Conservation (phyloP, 2,888 invertebrate genomes). For the Mythimna albipuncta region DNA sequence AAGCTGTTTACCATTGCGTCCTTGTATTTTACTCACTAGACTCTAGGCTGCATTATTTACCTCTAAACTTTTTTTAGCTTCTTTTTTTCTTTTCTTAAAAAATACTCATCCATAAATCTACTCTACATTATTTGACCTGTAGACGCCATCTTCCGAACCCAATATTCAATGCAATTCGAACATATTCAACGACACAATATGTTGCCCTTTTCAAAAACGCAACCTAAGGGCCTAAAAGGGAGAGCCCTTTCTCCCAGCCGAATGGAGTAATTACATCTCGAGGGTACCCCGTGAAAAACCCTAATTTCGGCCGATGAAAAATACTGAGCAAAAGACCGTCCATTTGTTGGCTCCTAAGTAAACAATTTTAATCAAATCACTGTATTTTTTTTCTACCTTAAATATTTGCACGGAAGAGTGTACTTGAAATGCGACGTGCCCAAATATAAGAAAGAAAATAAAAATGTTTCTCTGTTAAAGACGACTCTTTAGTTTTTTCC, state of each 20-base stretch:
- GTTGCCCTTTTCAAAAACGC: conserved; percentile 51
- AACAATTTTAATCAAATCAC: conserved; percentile 78
- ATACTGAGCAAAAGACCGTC: conserved; percentile 66
- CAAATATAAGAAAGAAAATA: conserved; percentile 52
- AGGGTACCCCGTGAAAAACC: conserved; percentile 72
- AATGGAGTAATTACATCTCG: conserved; percentile 81
- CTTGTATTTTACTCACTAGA: too few species aligned
- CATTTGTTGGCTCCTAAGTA: conserved; percentile 73
- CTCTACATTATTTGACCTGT: background rate
- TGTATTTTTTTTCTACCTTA: conserved; percentile 61
- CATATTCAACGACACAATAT: conserved; percentile 60
- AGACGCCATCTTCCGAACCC: conserved; percentile 14
- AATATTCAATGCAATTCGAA: conserved; percentile 55
- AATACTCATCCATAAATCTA: background rate
- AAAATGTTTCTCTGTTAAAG: conserved; percentile 51
- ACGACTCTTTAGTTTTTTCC: conserved; percentile 30
- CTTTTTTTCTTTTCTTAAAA: background rate
- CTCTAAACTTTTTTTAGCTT: too few species aligned
- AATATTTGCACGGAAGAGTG: conserved; percentile 59
- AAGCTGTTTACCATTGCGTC: too few species aligned
- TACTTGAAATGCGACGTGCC: conserved; percentile 42
- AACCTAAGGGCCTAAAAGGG: conserved; percentile 62
- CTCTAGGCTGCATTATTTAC: too few species aligned
- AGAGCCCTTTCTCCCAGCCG: conserved; percentile 75
- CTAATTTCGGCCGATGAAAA: conserved; percentile 76